A percentile compares a stretch with the other conserved stretches of the same genome.
These are phyloP conservation scores for Pachypsylla venusta DNA, from an alignment of 1,140 invertebrate genomes.

Conservation along the genomic window DNA sequence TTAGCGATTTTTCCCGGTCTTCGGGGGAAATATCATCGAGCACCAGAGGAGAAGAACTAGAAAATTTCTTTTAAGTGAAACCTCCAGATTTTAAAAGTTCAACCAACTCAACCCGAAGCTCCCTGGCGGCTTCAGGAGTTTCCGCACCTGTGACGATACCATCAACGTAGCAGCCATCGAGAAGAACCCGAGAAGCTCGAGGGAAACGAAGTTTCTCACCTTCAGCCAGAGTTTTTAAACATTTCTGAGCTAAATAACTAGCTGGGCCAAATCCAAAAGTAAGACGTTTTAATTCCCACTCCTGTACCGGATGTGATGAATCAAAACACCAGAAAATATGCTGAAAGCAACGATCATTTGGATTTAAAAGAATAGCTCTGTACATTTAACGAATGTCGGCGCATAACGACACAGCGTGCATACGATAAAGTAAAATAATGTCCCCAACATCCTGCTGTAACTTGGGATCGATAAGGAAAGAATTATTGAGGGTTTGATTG, in stretches of 20 bases:
- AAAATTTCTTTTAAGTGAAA: conserved; percentile 25
- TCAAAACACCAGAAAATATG: conserved; percentile 29
- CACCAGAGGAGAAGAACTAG: not conserved
- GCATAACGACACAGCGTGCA: conserved; percentile 23
- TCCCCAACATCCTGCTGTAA: conserved; percentile 30
- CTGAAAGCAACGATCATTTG: conserved; percentile 25
- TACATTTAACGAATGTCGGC: conserved; percentile 25
- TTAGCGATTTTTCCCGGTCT: not conserved
- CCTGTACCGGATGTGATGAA: conserved; percentile 20
- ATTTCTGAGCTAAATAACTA: conserved; percentile 26
- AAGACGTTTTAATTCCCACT: conserved; percentile 25
- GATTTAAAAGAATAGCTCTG: conserved; percentile 13
- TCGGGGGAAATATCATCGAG: not conserved
- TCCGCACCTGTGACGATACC: conserved; percentile 19
- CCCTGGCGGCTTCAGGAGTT: conserved; percentile 17
- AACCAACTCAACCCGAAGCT: conserved; percentile 20
- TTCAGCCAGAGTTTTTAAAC: conserved; percentile 28
- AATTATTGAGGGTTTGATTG: conserved; percentile 22
- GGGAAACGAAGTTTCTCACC: conserved; percentile 24
- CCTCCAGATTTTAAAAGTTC: conserved; percentile 18
- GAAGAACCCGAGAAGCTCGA: conserved; percentile 13
- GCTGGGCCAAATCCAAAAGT: conserved; percentile 28
- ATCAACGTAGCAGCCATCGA: conserved; percentile 22
- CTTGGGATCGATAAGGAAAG: conserved; percentile 25
- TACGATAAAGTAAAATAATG: conserved; percentile 28